A percentile compares a stretch with the other conserved stretches of the same genome.
phyloP scores from a whole-genome alignment of 2,888 invertebrate species.

The Carterocephalus palaemon region DNA sequence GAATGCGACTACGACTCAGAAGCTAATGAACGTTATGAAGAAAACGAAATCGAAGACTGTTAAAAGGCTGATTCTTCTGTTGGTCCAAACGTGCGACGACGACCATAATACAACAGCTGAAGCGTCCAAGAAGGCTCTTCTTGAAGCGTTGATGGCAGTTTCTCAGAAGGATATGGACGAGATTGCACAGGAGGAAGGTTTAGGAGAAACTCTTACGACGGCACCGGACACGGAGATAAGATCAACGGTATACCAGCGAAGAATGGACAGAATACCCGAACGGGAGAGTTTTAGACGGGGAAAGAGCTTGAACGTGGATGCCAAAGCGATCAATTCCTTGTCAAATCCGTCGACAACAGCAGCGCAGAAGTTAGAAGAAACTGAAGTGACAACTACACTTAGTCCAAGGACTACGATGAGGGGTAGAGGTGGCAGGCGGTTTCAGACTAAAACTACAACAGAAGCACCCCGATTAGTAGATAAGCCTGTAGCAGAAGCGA shows the following conservation, averaged over 20 bases:
- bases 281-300: constrained; percentile 41
- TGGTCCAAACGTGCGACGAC: constrained; percentile 88
- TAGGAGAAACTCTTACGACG: constrained; percentile 44
- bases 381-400: constrained; percentile 53
- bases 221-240: constrained; percentile 44
- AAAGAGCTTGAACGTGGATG: constrained; percentile 57
- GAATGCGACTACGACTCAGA: constrained; percentile 85
- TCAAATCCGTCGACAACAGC: constrained; percentile 59
- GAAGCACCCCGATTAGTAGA: constrained; percentile 47
- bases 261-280: constrained; percentile 42
- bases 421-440: constrained; percentile 63
- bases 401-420: constrained; percentile 48
- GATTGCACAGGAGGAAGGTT: constrained; percentile 61
- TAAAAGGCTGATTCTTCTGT: constrained; percentile 83
- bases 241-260: constrained; percentile 45
- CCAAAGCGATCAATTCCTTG: constrained; percentile 61
- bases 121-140: constrained; percentile 82
- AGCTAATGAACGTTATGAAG: constrained; percentile 88
- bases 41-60: constrained; percentile 88
- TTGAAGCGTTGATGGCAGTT: constrained; percentile 84
- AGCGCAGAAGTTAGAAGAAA: constrained; percentile 41
- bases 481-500: constrained; percentile 62
- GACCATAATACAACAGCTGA: constrained; percentile 85
- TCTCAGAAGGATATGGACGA: constrained; percentile 78
- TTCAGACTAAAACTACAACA: constrained; percentile 48